Conservation (phyloP, 2,113 vertebrate species). For the Gymnorhina tibicen region DNA sequence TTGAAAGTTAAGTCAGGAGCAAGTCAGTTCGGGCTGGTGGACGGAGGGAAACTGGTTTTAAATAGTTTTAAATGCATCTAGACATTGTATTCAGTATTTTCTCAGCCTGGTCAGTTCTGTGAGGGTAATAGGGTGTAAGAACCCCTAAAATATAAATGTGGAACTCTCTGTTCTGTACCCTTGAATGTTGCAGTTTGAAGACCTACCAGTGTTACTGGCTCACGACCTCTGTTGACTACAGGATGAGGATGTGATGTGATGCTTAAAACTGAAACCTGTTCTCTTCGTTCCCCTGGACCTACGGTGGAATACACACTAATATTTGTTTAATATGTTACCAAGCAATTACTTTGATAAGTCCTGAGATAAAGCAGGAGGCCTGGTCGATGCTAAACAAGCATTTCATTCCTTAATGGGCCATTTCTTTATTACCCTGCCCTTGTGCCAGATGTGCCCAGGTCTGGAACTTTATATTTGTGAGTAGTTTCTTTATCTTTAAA, state of each 20-base stretch:
- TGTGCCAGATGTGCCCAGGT: slow-evolving; percentile 26
- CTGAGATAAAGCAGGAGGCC: slow-evolving; percentile 32
- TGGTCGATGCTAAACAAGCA: background rate
- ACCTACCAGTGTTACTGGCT: background rate
- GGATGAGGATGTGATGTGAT: background rate
- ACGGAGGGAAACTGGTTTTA: background rate
- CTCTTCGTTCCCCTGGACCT: background rate
- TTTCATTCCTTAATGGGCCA: slow-evolving; percentile 62
- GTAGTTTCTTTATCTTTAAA: slow-evolving; percentile 1
- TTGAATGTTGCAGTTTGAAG: background rate
- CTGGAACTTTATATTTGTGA: slow-evolving; percentile 22
- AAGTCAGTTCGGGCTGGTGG: background rate
- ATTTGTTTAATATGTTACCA: background rate
- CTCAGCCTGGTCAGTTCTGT: background rate
- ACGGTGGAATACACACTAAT: background rate
- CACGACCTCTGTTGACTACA: accelerated
- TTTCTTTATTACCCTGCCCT: slow-evolving; percentile 53
- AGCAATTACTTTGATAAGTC: slow-evolving; percentile 41
- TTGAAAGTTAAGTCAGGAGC: background rate
- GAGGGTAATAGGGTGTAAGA: background rate
- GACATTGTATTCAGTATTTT: background rate
- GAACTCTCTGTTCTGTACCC: background rate
- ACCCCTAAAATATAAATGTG: background rate
- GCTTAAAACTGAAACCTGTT: background rate
- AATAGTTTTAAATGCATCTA: background rate